These are phyloP conservation scores for Frankliniella intonsa DNA, from an alignment of 2,888 invertebrate genomes.

Conservation along the genomic window DNA sequence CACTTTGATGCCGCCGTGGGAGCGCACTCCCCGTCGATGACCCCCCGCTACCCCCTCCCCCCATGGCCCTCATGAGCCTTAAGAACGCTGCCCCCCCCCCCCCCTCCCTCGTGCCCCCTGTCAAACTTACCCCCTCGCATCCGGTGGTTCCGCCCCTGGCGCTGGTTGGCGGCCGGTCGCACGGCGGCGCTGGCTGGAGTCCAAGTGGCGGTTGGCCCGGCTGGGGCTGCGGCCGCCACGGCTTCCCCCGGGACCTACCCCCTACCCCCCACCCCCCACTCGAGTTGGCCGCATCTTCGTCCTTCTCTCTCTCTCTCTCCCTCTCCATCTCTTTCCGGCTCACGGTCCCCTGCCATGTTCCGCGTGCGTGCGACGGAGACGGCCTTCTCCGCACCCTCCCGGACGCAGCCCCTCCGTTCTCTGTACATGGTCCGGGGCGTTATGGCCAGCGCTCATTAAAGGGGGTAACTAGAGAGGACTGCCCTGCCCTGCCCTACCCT, in stretches of 20 bases:
- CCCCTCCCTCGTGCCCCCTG: background rate
- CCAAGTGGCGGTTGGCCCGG: background rate
- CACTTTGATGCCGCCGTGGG: slow-evolving; percentile 12
- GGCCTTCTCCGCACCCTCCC: too few relatives aligned
- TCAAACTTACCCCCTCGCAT: background rate
- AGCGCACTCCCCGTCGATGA: background rate
- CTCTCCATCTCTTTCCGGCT: too few relatives aligned
- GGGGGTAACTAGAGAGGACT: too few relatives aligned
- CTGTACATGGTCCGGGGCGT: too few relatives aligned
- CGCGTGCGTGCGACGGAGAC: too few relatives aligned
- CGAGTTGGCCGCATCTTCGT: too few relatives aligned
- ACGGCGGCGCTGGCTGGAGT: background rate
- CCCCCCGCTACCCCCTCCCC: background rate
- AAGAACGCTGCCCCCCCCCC: background rate
- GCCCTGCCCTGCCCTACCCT: too few relatives aligned
- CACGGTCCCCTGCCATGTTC: too few relatives aligned
- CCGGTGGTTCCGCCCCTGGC: background rate
- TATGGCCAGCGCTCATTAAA: too few relatives aligned
- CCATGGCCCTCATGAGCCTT: background rate
- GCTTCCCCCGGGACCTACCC: background rate
- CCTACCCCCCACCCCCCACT: too few relatives aligned
- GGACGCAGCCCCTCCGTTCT: too few relatives aligned
- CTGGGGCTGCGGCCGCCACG: background rate
- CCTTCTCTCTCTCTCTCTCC: too few relatives aligned
- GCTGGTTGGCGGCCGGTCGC: background rate